Base-by-base conservation (phyloP, 2,113 vertebrate species). In the Platanista minor region DNA sequence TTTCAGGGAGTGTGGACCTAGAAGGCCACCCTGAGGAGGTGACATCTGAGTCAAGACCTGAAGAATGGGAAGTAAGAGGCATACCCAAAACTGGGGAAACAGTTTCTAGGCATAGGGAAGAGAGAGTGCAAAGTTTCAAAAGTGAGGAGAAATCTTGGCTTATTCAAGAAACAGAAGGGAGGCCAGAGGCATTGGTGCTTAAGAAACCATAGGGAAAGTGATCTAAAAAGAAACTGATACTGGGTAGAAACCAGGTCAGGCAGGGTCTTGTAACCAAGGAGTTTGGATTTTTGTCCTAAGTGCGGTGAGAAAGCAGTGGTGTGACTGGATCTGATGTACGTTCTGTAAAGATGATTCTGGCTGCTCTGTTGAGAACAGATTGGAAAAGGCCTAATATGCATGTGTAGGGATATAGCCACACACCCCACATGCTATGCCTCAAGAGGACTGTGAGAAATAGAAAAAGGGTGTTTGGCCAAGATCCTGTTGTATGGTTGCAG, bases 401-500 rank as follows among this genome's bases (percentile, higher is more conserved):
- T 41, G 33, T 57, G 15, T 1, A 66, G 96, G 71, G 89, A 94
- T 67, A 75, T 36, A 61, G 31, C 78, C 91, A 61, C 67, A 82
- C 29, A 57, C 7, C 62, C 77, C 43, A 27, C 87, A 69, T 23
- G 69, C 80, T 66, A 49, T 49, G 67, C 72, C 61, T 74, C 90
- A 15, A 86, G 86, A 83, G 91, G 8, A 2, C 78, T 54, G 20
- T 39, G 74, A 94, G 59, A 71, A 77, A 90, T 21, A 33, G 62
- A 75, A 90, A 90, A 87, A 36, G 21, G 39, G 4, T 59, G 46
- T 36, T 80, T 85, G 84, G 95, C 96, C 96, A 98, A 94, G 83
- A 95, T 97, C 93, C 96, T 97, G 96, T 96, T 96, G 95, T 81
- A 39, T 62, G 64, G 90, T 85, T 52, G 90, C 75, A 92, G 54